Base-by-base conservation (phyloP, 2,113 vertebrate genomes). In the Bubo bubo region DNA sequence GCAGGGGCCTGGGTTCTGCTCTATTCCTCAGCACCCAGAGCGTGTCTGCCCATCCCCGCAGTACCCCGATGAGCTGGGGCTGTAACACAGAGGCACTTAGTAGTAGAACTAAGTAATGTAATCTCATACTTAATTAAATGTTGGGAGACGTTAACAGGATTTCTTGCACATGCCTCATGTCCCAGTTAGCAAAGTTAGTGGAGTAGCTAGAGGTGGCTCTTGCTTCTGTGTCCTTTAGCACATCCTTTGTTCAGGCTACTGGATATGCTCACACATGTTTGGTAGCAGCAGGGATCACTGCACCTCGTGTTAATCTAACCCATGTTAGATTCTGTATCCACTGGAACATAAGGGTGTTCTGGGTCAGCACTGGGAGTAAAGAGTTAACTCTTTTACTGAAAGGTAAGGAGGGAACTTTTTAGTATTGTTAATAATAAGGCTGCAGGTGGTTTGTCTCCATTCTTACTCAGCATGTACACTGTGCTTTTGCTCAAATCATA, bases 241-340 rank as follows among this genome's bases (percentile, higher is more conserved):
- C 24, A 12, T 5, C 22, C 35, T 68, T 50, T 23, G 5, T 6
- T 16, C 32, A 27, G 8, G 52, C 47, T 58, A 4, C 37, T 50
- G 37, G 23, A 9, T 35, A 3, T 17, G 26, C 9, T 12, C 24
- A 49, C 24, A 28, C 4, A 0, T 0, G 4, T 4, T 41, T 35
- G 23, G 32, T 8, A 14, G 8, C 4, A 16, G 39, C 59, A 53
- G 71, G 37, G n/a, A 49, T 37, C 13, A 1, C 49, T 79, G 83
- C 0, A 3, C 45, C 23, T 35, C 37, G 2, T 0, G 7, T 0
- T 45, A 45, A 45, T 45, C 43, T 45, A 72, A 17, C 22, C 21
- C 5, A 0, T 7, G 24, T 26, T 7, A 32, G 22, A 8, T 9
- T 28, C 43, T 53, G 18, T 30, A 34, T 2, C 45, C 45, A 3